Evolutionary conservation across 2,888 invertebrate species (phyloP).

Genomic region (Aricia artaxerxes): DNA sequence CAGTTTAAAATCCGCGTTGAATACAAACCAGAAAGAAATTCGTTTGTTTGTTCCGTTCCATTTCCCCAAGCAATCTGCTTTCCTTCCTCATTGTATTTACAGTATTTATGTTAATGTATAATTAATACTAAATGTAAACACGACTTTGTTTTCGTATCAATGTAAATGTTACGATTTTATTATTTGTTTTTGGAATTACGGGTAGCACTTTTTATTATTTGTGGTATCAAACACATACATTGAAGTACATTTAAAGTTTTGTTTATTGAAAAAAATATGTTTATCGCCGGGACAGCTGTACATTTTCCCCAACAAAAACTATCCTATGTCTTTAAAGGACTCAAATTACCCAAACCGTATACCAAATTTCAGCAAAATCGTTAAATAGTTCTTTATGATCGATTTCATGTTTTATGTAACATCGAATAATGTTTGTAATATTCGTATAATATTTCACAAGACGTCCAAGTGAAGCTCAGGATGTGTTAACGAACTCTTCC

Average conservation of each 20-base stretch:
- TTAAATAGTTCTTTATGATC: not conserved
- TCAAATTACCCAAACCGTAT: too few species aligned
- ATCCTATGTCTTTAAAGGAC: too few species aligned
- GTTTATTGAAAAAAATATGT: too few species aligned
- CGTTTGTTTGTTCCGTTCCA: constrained; percentile 18
- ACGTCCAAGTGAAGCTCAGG: not conserved
- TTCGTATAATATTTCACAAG: constrained; percentile 4
- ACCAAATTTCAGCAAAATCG: too few species aligned
- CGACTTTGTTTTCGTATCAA: not conserved
- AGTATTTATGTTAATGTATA: constrained; percentile 12
- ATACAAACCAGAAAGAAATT: constrained; percentile 10
- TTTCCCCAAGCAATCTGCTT: constrained; percentile 20
- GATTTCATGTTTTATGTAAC: not conserved
- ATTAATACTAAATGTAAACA: constrained; percentile 1
- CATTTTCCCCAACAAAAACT: too few species aligned
- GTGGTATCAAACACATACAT: not conserved
- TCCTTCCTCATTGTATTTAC: constrained; percentile 5
- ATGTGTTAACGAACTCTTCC: constrained; percentile 2
- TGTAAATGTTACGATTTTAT: not conserved
- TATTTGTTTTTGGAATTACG: not conserved
- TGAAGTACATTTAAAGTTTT: too few species aligned
- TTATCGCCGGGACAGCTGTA: too few species aligned
- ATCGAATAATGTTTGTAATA: not conserved
- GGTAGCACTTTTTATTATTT: not conserved
- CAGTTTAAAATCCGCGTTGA: not conserved